A percentile compares a stretch with the other conserved stretches of the same genome.
These are phyloP conservation scores for Schlechtendalia chinensis DNA, from an alignment of 1,140 invertebrate species.

Conservation along the genomic window DNA sequence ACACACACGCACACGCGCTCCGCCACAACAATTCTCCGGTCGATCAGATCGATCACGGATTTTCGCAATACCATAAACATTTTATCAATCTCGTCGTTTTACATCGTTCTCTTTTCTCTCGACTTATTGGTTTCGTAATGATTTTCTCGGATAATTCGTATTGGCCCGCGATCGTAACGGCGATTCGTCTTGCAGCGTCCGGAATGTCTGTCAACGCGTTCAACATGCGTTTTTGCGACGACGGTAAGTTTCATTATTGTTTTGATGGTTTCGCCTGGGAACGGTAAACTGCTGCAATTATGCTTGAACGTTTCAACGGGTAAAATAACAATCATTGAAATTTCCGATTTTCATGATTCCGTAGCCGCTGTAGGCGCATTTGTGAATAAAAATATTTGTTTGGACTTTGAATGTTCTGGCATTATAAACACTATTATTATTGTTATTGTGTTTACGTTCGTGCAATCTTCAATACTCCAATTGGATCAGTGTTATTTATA, in stretches of 20 bases:
- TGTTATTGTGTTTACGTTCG: neutral
- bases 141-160: neutral
- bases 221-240: neutral
- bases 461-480: neutral
- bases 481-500: neutral
- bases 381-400: neutral
- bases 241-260: conserved; percentile 22
- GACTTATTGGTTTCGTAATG: conserved; percentile 1
- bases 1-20: no score
- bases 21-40: no score
- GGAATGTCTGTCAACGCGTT: neutral
- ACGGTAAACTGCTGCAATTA: no score
- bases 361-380: no score
- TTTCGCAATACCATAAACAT: no score
- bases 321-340: no score
- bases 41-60: no score
- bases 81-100: neutral
- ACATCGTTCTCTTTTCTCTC: neutral
- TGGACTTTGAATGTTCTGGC: neutral
- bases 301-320: neutral
- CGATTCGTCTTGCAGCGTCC: no score
- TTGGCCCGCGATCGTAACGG: no score
- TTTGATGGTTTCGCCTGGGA: no score
- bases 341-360: no score
- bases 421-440: neutral